phyloP scores from a whole-genome alignment of 2,797 vertebrate genomes.

The Pseudocheirus occidentalis region DNA sequence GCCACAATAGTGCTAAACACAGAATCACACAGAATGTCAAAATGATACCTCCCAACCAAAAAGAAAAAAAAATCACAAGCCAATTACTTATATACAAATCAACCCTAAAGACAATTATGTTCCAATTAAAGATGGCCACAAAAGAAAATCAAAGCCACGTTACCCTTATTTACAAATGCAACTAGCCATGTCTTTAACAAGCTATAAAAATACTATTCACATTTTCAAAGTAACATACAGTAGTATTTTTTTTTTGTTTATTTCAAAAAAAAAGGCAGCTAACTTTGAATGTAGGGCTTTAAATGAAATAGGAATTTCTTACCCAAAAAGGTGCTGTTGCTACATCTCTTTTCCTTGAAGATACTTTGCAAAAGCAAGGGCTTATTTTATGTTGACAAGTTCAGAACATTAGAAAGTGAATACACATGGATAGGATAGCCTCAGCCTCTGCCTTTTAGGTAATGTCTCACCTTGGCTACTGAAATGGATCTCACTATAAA shows the following conservation, averaged over 20 bases:
- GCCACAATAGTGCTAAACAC: conserved; percentile 91
- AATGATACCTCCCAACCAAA: conserved; percentile 89
- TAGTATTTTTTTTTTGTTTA: conserved; percentile 84
- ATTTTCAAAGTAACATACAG: conserved; percentile 95
- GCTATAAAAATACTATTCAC: conserved; percentile 99
- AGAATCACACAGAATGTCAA: conserved; percentile 89
- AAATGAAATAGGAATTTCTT: conserved; percentile 77
- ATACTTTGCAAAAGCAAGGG: conserved; percentile 71
- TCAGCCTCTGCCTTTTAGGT: conserved; percentile 55
- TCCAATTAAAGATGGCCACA: conserved; percentile 88
- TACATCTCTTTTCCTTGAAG: conserved; percentile 72
- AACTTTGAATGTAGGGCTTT: conserved; percentile 86
- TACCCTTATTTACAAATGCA: conserved; percentile 95
- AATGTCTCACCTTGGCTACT: neutral
- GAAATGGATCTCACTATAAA: conserved; percentile 34
- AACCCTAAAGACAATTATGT: conserved; percentile 92
- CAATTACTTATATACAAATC: conserved; percentile 91
- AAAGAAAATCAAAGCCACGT: conserved; percentile 88
- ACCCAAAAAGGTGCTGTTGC: conserved; percentile 66
- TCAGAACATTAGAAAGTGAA: conserved; percentile 26
- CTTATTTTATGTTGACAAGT: conserved; percentile 61
- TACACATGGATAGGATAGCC: conserved; percentile 27
- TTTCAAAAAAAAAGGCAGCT: conserved; percentile 89
- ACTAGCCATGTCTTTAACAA: conserved; percentile 90
- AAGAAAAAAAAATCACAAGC: conserved; percentile 87